phyloP scores from a whole-genome alignment of 2,888 invertebrate species.

The Petrophora chlorosata region DNA sequence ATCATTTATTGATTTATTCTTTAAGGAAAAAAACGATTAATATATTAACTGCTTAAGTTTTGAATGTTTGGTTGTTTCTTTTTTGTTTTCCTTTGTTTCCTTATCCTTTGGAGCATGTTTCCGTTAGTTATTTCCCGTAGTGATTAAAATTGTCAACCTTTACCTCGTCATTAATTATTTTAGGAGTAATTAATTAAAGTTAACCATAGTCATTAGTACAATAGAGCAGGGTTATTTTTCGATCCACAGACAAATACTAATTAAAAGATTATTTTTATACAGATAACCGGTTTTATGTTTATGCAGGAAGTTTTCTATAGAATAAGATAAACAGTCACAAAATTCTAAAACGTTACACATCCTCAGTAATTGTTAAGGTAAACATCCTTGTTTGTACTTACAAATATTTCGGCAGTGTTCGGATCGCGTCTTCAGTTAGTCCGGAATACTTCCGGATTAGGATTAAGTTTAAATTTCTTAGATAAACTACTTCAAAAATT shows the following conservation, averaged over 20 bases:
- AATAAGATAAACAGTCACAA: slow-evolving; percentile 65
- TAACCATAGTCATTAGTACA: slow-evolving; percentile 83
- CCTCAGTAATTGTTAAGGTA: slow-evolving; percentile 67
- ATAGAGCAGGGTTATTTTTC: slow-evolving; percentile 84
- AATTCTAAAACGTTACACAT: slow-evolving; percentile 75
- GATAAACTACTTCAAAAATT: slow-evolving; percentile 61
- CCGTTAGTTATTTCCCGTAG: slow-evolving; percentile 57
- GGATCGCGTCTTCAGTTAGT: slow-evolving; percentile 70
- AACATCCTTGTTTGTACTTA: slow-evolving; percentile 74
- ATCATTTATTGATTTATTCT: slow-evolving; percentile 83
- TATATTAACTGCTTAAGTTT: slow-evolving; percentile 84
- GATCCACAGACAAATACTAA: slow-evolving; percentile 81
- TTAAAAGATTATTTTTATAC: slow-evolving; percentile 82
- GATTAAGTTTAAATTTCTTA: slow-evolving; percentile 79
- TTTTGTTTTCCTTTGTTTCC: slow-evolving; percentile 66
- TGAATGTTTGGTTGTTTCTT: slow-evolving; percentile 79
- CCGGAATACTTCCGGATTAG: slow-evolving; percentile 64
- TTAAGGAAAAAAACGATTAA: slow-evolving; percentile 83
- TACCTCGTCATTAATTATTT: slow-evolving; percentile 81
- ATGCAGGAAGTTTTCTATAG: slow-evolving; percentile 74
- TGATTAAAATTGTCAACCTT: slow-evolving; percentile 77
- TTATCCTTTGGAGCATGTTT: slow-evolving; percentile 63
- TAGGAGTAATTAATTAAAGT: slow-evolving; percentile 81
- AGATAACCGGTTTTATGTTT: slow-evolving; percentile 81
- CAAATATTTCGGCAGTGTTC: slow-evolving; percentile 72